Base-by-base conservation (phyloP, 2,797 vertebrate genomes). In the Gallinago stenura region DNA sequence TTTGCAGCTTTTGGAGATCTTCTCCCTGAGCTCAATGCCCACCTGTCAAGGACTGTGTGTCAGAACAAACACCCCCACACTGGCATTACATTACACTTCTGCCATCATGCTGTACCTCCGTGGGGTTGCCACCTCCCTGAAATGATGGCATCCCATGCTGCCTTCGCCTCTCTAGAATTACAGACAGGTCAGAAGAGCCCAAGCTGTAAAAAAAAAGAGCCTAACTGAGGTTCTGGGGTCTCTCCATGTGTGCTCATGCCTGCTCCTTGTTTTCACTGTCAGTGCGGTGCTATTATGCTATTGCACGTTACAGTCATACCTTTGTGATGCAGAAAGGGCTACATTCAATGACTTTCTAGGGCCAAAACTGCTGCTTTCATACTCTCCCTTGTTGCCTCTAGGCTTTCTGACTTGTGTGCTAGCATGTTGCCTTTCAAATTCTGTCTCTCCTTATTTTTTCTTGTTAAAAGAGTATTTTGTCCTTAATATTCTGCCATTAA, bases 171-270 rank as follows among this genome's bases (percentile, higher is more conserved):
- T 39, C 17, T 37, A n/a, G 41, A 31, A 51, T 26, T 14, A n/a
- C 11, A 39, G 65, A 18, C 9, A 53, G 22, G 56, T 33, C 57
- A 48, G 57, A 26, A 53, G 30, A 46, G 16, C 14, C 16, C 37
- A 35, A 25, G 50, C 30, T 62, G 33, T 19, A 21, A 62, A 57
- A 39, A 37, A 61, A 39, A 24, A 61, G 12, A 37, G 19, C 31
- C 24, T 37, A 7, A 4, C 7, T 35, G n/a, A 11, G 28, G 11
- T 51, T 24, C 33, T 1, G 1, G 37, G 17, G 35, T 3, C 10
- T 72, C 31, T 15, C 1, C 16, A 3, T 10, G 6, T 33, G 25
- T 51, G 33, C 20, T 76, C 26, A 51, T 0, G 4, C 20, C 12
- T 65, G 17, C 20, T 56, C 16, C 39, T 35, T 64, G n/a, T 41